A percentile compares a stretch with the other conserved stretches of the same genome.
Conservation (phyloP, 2,797 vertebrate species). For the Pempheris klunzingeri region DNA sequence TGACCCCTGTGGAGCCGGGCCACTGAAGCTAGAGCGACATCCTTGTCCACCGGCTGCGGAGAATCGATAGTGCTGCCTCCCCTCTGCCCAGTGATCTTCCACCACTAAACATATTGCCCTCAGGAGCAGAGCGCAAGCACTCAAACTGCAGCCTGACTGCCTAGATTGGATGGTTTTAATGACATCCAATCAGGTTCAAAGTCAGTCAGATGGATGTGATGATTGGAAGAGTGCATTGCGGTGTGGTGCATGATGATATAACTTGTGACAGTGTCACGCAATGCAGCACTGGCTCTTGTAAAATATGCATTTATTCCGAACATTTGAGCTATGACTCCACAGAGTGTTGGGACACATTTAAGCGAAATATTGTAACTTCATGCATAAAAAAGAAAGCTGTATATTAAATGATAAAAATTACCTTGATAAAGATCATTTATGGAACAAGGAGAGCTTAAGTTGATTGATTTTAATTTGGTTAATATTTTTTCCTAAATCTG, state of each 20-base stretch:
- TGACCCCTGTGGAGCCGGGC: slow-evolving; percentile 67
- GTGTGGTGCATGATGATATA: slow-evolving; percentile 46
- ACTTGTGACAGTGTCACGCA: slow-evolving; percentile 15
- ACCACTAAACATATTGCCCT: slow-evolving; percentile 55
- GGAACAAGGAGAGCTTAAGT: no score
- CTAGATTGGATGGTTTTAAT: slow-evolving; percentile 59
- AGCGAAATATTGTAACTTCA: neutral
- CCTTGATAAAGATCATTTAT: neutral
- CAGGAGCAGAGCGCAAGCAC: slow-evolving; percentile 17
- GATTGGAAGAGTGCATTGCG: slow-evolving; percentile 39
- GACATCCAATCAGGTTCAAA: slow-evolving; percentile 68
- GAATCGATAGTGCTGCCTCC: slow-evolving; percentile 74
- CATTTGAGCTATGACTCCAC: neutral
- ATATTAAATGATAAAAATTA: no score
- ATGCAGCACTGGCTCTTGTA: slow-evolving; percentile 19
- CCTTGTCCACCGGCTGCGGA: slow-evolving; percentile 47
- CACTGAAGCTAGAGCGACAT: slow-evolving; percentile 49
- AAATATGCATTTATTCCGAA: neutral
- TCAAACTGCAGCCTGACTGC: slow-evolving; percentile 36
- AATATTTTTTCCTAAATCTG: neutral
- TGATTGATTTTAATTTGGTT: neutral
- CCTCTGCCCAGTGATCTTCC: slow-evolving; percentile 55
- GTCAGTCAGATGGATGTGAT: slow-evolving; percentile 46
- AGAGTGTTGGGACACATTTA: neutral
- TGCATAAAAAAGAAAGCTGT: neutral